Conservation (phyloP, 2,888 invertebrate species). For the Cinara cedri region DNA sequence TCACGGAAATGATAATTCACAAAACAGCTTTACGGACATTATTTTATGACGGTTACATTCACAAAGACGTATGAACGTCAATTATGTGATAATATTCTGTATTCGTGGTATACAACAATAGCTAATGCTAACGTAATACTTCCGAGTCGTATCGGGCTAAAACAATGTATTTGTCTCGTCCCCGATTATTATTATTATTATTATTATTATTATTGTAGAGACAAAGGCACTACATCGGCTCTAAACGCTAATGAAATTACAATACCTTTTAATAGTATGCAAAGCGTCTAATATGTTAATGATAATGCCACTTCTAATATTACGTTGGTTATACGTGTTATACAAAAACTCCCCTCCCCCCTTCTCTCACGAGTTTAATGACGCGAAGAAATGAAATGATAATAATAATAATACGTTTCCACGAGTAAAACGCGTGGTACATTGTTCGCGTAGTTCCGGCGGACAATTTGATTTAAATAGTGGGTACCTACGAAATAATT, state of each 20-base stretch:
- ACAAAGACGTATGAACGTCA: not conserved
- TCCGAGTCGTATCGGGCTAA: not conserved
- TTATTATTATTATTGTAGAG: conserved; percentile 5
- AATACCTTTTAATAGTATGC: conserved; percentile 44
- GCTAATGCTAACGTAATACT: not conserved
- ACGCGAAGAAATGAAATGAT: not conserved
- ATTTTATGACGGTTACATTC: too few species aligned
- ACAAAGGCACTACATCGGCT: conserved; percentile 39
- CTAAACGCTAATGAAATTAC: conserved; percentile 35
- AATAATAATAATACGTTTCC: not conserved
- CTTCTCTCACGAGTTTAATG: conserved; percentile 1
- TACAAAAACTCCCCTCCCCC: too few species aligned
- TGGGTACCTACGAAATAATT: too few species aligned
- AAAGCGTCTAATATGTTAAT: conserved; percentile 42
- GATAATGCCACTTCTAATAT: conserved; percentile 23
- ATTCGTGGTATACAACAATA: not conserved
- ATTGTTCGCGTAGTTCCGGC: too few species aligned
- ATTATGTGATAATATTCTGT: not conserved
- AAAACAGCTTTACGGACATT: too few species aligned
- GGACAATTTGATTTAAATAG: too few species aligned
- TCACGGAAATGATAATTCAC: too few species aligned
- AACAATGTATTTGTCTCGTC: conserved; percentile 26
- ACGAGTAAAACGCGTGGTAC: not conserved
- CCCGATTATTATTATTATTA: conserved; percentile 17
- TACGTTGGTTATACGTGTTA: not conserved